Evolutionary conservation across 2,888 invertebrate genomes (phyloP).

Genomic region (Drosophila affinis): DNA sequence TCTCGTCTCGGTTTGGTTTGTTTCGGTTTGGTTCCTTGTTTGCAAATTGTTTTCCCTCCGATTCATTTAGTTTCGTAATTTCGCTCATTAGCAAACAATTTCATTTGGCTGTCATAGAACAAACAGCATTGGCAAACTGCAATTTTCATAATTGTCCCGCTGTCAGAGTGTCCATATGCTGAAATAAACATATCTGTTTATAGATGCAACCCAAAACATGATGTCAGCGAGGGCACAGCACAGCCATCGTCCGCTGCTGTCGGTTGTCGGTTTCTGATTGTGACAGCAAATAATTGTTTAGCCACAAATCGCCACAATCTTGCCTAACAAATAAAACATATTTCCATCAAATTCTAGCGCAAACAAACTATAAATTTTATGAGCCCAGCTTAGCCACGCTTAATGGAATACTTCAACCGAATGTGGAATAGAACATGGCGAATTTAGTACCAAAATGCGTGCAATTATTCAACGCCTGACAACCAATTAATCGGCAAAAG

Average conservation of each 20-base stretch:
- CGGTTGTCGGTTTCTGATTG: neutral
- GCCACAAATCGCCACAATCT: constrained; percentile 15
- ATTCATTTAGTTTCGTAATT: constrained; percentile 36
- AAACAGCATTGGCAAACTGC: constrained; percentile 25
- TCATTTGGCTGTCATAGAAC: constrained; percentile 24
- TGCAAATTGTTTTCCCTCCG: constrained; percentile 24
- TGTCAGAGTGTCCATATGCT: constrained; percentile 27
- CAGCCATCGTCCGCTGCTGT: neutral
- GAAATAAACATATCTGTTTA: constrained; percentile 36
- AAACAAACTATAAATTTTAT: constrained; percentile 55
- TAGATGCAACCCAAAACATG: constrained; percentile 31
- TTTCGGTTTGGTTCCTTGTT: constrained; percentile 1
- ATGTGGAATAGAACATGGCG: constrained; percentile 19
- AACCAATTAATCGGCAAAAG: constrained; percentile 53
- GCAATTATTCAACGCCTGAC: constrained; percentile 57
- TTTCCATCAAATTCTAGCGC: constrained; percentile 45
- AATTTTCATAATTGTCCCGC: constrained; percentile 44
- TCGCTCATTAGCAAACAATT: constrained; percentile 29
- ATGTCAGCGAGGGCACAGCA: constrained; percentile 29
- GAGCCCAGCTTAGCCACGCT: constrained; percentile 32
- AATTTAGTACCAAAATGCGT: constrained; percentile 47
- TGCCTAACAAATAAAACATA: constrained; percentile 59
- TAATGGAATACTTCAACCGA: constrained; percentile 21
- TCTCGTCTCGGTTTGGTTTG: no score
- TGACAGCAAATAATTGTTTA: constrained; percentile 62